Conservation (phyloP, 2,113 vertebrate genomes). For the Willisornis vidua region DNA sequence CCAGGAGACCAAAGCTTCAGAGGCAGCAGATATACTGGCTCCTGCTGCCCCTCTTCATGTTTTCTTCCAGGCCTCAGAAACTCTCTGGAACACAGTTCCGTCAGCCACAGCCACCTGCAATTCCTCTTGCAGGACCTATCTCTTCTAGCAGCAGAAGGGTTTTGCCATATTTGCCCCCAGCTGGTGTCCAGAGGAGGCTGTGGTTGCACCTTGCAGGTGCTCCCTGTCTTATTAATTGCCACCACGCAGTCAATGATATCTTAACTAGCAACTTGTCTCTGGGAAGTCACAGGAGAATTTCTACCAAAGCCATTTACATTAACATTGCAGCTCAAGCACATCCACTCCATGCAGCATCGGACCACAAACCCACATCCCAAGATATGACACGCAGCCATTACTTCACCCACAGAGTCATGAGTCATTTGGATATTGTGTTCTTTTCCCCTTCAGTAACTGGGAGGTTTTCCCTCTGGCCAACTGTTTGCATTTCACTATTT, state of each 20-base stretch:
- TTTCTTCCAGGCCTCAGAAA: not conserved
- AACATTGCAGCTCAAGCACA: not conserved
- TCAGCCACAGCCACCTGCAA: not conserved
- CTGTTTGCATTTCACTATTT: not conserved
- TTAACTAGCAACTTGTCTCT: not conserved
- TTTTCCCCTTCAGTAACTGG: not conserved
- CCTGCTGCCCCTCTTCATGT: not conserved
- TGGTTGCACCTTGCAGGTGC: not conserved
- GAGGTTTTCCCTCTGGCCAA: not conserved
- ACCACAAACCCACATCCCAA: constrained; percentile 3
- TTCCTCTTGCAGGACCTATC: not conserved
- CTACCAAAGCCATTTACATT: not conserved
- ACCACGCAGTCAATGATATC: not conserved
- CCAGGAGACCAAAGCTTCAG: not conserved
- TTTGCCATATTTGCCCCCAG: not conserved
- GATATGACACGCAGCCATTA: not conserved
- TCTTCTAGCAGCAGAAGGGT: not conserved
- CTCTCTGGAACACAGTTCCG: not conserved
- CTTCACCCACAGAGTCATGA: not conserved
- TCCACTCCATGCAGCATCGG: rapidly evolving
- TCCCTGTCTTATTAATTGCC: not conserved
- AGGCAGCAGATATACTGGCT: not conserved
- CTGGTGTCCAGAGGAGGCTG: not conserved
- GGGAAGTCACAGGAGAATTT: not conserved
- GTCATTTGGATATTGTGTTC: not conserved